Percentiles rank a stretch among this genome's conserved stretches.
These are phyloP conservation scores for Rhyacophila brunnea DNA, from an alignment of 1,140 invertebrate species.

Conservation along the genomic window DNA sequence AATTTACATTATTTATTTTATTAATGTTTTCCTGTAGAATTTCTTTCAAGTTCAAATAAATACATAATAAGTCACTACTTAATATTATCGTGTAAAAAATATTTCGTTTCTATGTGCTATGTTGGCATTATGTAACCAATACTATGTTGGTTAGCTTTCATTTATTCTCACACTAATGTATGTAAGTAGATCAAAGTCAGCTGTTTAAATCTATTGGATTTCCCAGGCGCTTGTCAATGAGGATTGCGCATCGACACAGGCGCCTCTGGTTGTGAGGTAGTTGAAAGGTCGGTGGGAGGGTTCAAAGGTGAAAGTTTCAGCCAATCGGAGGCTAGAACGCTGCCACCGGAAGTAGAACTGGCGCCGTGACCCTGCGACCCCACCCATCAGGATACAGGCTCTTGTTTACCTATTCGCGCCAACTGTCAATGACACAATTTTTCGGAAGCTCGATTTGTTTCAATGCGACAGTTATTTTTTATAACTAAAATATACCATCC, in stretches of 20 bases:
- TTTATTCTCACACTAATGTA: too few species aligned
- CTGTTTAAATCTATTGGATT: background rate
- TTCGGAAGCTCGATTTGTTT: background rate
- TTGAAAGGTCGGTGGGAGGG: conserved; percentile 16
- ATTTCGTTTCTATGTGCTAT: too few species aligned
- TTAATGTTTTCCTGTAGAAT: too few species aligned
- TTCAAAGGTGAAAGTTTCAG: conserved; percentile 23
- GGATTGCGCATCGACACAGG: conserved; percentile 7
- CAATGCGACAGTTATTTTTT: background rate
- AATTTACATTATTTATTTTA: too few species aligned
- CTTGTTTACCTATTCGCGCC: background rate
- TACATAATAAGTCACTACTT: too few species aligned
- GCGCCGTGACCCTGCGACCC: conserved; percentile 30
- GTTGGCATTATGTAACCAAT: too few species aligned
- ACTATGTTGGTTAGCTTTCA: too few species aligned
- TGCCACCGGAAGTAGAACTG: conserved; percentile 7
- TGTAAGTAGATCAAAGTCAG: too few species aligned
- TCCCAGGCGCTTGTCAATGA: background rate
- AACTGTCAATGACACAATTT: background rate
- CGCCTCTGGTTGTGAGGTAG: too few species aligned
- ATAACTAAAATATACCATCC: background rate
- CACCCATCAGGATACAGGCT: conserved; percentile 9
- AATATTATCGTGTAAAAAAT: too few species aligned
- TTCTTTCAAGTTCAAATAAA: too few species aligned
- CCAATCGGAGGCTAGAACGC: conserved; percentile 15